Conservation (phyloP, 2,113 vertebrate species). For the Petrocephalus zakoni region DNA sequence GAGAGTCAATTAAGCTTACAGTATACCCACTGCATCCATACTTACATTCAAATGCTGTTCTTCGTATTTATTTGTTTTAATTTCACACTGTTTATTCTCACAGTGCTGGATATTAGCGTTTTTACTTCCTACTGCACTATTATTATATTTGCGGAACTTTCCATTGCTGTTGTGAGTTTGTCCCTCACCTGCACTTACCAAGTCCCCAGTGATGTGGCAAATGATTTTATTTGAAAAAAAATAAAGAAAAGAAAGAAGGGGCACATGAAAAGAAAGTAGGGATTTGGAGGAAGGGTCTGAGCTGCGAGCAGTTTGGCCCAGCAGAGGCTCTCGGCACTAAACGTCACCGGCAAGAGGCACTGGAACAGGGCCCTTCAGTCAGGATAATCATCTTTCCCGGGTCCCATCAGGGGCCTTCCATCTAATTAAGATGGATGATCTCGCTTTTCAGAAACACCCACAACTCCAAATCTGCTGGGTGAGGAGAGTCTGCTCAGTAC, state of each 20-base stretch:
- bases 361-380: not conserved
- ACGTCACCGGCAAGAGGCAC: not conserved
- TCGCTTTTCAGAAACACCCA: not conserved
- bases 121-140: not conserved
- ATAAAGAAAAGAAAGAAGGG: too few species aligned
- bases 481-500: not conserved
- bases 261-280: slow-evolving; percentile 26
- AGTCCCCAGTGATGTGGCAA: not conserved
- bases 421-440: slow-evolving; percentile 18
- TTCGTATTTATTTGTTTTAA: too few species aligned
- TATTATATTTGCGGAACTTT: not conserved
- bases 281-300: slow-evolving; percentile 28
- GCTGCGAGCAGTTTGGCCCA: not conserved
- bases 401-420: not conserved
- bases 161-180: not conserved
- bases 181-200: not conserved
- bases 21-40: not conserved
- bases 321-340: not conserved
- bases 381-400: not conserved
- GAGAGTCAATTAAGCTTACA: not conserved
- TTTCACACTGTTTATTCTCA: not conserved
- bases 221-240: not conserved
- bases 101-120: not conserved
- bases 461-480: not conserved
- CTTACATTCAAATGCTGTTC: too few species aligned